Percentiles rank a stretch among this genome's conserved stretches.
Evolutionary conservation across 2,113 vertebrate species (phyloP).

Genomic region (Nesoenas mayeri): DNA sequence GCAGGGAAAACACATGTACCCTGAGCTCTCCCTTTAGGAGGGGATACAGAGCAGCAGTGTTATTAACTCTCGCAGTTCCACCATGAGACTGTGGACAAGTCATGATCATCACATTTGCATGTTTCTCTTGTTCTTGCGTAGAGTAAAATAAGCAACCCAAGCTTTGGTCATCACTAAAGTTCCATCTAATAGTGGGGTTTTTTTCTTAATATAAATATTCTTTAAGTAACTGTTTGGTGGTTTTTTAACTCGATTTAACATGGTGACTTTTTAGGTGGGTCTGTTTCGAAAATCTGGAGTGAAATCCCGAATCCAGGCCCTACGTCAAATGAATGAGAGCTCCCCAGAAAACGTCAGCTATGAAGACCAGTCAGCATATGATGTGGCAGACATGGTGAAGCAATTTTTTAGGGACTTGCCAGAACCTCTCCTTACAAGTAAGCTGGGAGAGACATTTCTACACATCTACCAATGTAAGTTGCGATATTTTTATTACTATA

Average conservation of each 20-base stretch:
- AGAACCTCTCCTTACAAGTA: conserved; percentile 94
- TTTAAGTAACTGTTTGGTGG: neutral
- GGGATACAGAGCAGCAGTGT: neutral
- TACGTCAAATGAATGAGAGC: conserved; percentile 94
- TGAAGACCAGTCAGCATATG: conserved; percentile 94
- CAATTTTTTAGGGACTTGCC: conserved; percentile 98
- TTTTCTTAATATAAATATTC: neutral
- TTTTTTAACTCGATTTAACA: neutral
- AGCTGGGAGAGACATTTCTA: conserved; percentile 95
- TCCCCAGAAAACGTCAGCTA: conserved; percentile 91
- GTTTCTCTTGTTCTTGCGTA: neutral
- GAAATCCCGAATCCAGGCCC: conserved; percentile 93
- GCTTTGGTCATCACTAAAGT: neutral
- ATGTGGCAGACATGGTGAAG: conserved; percentile 98
- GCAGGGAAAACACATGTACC: neutral
- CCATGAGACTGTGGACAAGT: neutral
- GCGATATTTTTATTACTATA: neutral
- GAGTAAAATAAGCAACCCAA: neutral
- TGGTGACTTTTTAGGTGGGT: conserved; percentile 83
- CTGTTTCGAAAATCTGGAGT: conserved; percentile 97
- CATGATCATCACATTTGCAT: neutral
- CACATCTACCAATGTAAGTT: conserved; percentile 97
- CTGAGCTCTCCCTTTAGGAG: neutral
- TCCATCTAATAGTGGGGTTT: neutral
- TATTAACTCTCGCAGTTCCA: neutral